Percentiles rank a stretch among this genome's conserved stretches.
Evolutionary conservation across 2,797 vertebrate species (phyloP).

Genomic region (Hybognathus amarus): DNA sequence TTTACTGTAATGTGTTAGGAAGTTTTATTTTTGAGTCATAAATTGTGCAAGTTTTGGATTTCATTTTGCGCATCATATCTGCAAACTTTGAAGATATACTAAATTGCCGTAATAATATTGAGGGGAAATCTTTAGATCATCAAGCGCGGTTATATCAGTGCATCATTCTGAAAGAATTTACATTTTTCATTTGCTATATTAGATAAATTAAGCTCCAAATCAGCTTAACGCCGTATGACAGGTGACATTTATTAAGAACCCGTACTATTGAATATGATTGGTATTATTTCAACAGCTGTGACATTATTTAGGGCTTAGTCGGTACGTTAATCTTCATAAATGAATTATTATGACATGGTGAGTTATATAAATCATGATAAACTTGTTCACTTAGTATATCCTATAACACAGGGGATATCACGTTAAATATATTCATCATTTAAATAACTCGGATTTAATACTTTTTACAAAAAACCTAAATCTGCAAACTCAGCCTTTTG

Average conservation of each 20-base stretch:
- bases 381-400: neutral
- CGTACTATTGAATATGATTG: conserved; percentile 30
- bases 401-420: neutral
- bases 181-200: neutral
- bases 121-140: neutral
- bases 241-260: conserved; percentile 9
- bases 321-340: conserved; percentile 22
- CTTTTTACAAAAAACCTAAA: neutral
- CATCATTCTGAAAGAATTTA: neutral
- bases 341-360: neutral
- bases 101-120: neutral
- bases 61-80: neutral
- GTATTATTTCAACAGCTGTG: conserved; percentile 42
- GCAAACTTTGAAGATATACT: neutral
- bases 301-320: neutral
- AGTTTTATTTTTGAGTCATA: too few species aligned
- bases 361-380: conserved; percentile 7
- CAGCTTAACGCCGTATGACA: too few species aligned
- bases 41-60: neutral
- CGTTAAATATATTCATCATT: neutral
- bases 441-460: neutral
- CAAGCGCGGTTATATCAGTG: neutral
- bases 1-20: neutral
- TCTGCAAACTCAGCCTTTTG: neutral
- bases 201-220: conserved; percentile 9